These are phyloP conservation scores for Tenthredo notha DNA, from an alignment of 2,888 invertebrate species.

Conservation along the genomic window DNA sequence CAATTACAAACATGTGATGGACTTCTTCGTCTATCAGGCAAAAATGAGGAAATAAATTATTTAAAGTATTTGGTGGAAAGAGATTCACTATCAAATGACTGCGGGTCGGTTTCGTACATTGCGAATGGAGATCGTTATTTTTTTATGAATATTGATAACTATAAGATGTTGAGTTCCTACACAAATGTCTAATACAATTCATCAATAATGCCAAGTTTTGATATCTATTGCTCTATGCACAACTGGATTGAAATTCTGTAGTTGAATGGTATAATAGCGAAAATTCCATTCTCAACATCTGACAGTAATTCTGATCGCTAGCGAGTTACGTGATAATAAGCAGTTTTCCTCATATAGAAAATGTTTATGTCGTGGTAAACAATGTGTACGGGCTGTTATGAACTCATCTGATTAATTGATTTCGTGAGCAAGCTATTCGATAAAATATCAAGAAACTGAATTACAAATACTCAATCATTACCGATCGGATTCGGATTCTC, in stretches of 20 bases:
- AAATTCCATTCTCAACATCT: neutral
- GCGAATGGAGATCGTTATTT: neutral
- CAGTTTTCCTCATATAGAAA: no score
- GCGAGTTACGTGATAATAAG: neutral
- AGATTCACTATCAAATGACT: neutral
- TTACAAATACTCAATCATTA: neutral
- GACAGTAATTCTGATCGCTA: neutral
- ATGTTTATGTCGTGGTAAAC: no score
- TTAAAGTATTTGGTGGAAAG: neutral
- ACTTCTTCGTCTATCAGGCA: no score
- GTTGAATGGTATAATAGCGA: neutral
- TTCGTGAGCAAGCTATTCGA: neutral
- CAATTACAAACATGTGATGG: no score
- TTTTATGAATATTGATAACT: neutral
- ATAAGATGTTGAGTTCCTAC: neutral
- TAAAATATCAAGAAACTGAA: neutral
- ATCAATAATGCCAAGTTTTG: neutral
- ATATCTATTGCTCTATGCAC: neutral
- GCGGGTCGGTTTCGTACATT: neutral
- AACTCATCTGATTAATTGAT: neutral
- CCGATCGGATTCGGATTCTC: neutral
- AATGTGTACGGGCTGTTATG: neutral
- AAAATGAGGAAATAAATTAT: neutral
- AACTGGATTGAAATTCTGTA: neutral
- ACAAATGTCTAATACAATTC: neutral